Conservation (phyloP, 2,797 vertebrate species). For the Petrocephalus schoutedeni region DNA sequence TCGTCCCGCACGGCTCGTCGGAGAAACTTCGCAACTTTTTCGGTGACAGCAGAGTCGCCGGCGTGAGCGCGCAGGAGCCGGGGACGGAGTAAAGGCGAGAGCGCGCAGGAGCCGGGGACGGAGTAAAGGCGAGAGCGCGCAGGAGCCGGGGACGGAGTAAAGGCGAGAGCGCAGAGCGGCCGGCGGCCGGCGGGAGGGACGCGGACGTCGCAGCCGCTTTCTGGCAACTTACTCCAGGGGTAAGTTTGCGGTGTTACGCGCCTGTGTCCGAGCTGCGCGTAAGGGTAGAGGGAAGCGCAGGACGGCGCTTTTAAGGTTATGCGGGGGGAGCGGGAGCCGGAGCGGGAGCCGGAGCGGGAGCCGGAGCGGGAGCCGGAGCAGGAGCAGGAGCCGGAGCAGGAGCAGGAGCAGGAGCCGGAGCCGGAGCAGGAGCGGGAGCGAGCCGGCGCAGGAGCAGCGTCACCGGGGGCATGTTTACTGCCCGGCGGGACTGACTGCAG, state of each 20-base stretch:
- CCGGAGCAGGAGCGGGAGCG: neutral
- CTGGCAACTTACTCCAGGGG: neutral
- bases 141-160: neutral
- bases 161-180: too few relatives aligned
- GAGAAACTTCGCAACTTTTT: slow-evolving; percentile 45
- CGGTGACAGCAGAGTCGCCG: slow-evolving; percentile 26
- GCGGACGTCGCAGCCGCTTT: neutral
- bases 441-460: neutral
- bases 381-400: too few relatives aligned
- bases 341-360: too few relatives aligned
- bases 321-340: neutral
- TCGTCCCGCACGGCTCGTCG: slow-evolving; percentile 33
- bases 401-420: neutral
- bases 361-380: too few relatives aligned
- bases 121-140: too few relatives aligned
- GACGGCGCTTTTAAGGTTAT: neutral
- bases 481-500: neutral
- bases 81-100: neutral
- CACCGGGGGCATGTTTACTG: neutral
- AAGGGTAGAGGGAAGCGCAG: neutral
- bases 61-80: slow-evolving; percentile 22
- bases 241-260: neutral
- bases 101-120: neutral
- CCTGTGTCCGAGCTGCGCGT: too few relatives aligned
- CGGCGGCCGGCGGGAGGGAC: neutral